A percentile compares a stretch with the other conserved stretches of the same genome.
These are phyloP conservation scores for Papilio polytes DNA, from an alignment of 1,140 invertebrate species.

Conservation along the genomic window DNA sequence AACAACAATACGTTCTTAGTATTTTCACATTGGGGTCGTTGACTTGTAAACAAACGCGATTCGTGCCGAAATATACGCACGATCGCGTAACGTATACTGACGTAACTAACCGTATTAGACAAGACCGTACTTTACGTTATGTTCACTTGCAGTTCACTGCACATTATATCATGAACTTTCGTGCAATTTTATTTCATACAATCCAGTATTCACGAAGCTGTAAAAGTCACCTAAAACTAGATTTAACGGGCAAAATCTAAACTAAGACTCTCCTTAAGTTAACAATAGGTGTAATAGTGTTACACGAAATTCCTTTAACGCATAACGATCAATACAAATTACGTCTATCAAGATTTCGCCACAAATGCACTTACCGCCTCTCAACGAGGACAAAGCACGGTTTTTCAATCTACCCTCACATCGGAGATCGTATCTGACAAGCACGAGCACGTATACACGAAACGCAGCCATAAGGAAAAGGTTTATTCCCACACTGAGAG, in stretches of 20 bases:
- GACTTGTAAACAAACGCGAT: conserved; percentile 71
- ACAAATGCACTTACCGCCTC: conserved; percentile 15
- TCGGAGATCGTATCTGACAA: conserved; percentile 9
- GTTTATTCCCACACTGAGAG: not conserved
- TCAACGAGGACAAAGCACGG: conserved; percentile 11
- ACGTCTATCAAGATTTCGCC: conserved; percentile 1
- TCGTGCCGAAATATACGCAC: conserved; percentile 47
- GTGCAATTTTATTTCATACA: not conserved
- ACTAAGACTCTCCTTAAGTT: not conserved
- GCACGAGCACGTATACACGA: not conserved
- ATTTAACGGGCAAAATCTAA: no score
- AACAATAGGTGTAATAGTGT: not conserved
- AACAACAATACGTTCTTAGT: conserved; percentile 75
- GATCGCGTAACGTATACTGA: conserved; percentile 46
- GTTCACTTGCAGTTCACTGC: conserved; percentile 7
- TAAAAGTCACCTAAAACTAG: no score
- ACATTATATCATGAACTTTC: not conserved
- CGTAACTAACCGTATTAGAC: conserved; percentile 38
- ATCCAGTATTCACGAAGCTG: not conserved
- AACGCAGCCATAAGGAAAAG: not conserved
- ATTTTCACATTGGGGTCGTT: conserved; percentile 68
- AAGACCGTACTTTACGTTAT: not conserved
- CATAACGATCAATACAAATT: conserved; percentile 2
- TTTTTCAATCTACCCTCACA: conserved; percentile 31
- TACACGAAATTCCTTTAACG: not conserved